Base-by-base conservation (phyloP, 2,113 vertebrate genomes). In the Sus scrofa region DNA sequence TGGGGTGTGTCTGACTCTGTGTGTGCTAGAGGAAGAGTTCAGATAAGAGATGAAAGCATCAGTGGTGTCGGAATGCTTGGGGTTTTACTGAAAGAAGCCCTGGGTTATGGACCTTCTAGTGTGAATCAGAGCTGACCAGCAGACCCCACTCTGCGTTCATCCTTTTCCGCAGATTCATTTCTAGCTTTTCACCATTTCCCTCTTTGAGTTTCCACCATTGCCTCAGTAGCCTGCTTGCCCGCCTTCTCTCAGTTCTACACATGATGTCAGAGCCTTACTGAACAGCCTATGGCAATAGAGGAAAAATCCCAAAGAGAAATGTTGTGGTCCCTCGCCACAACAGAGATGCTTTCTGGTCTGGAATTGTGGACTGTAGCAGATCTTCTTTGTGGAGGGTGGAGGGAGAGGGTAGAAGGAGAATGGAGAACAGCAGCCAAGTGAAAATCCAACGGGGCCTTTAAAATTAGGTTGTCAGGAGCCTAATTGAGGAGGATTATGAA, bases 401-500 rank as follows among this genome's bases (percentile, higher is more conserved):
- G 30, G 14, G 10, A 5, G 30, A n/a, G 30, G 20, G n/a, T 19
- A 14, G 11, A 75, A 89, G 27, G 56, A 79, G 12, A 63, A 77
- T 44, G 0, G 6, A 84, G 63, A 37, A 88, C 18, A 93, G 30
- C 24, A 84, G 44, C 44, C 63, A 37, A 0, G 39, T 32, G 26
- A 19, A 94, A 94, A 73, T 79, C 52, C 74, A 79, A 18, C 6
- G 14, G 70, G 52, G 60, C 79, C 84, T 97, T 95, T 97, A 83
- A 78, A 90, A 86, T 88, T 68, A 82, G 86, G 56, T 56, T 92
- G 91, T 90, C 83, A 37, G 78, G 56, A 95, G 71, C 77, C 52
- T 96, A 82, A 92, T 32, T 85, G 79, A 75, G 60, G 67, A 96
- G 86, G 91, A 92, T 90, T 73, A 90, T 18, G 71, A 90, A 91